phyloP scores from a whole-genome alignment of 2,797 vertebrate genomes.

The Phrynocephalus guinanensis region DNA sequence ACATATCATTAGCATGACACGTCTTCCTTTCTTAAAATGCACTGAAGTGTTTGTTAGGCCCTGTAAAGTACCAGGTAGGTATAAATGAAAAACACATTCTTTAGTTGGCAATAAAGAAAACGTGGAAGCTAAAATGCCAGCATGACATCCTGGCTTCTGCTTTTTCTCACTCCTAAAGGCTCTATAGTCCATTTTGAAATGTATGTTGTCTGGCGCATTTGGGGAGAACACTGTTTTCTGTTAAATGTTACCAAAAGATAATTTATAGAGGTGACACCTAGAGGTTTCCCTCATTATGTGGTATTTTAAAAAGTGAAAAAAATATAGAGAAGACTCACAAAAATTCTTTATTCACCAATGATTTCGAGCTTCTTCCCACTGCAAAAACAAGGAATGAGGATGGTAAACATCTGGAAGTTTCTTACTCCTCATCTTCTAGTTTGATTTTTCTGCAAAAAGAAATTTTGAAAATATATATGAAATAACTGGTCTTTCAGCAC shows the following conservation, averaged over 20 bases:
- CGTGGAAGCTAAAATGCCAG: slow-evolving; percentile 54
- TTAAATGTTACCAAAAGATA: neutral
- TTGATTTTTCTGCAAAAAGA: too few relatives aligned
- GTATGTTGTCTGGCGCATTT: neutral
- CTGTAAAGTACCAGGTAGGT: slow-evolving; percentile 57
- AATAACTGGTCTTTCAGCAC: too few relatives aligned
- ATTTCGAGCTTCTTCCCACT: too few relatives aligned
- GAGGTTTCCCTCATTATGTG: neutral
- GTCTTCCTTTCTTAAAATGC: slow-evolving; percentile 50
- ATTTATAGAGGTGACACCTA: slow-evolving; percentile 19
- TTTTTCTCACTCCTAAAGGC: slow-evolving; percentile 44
- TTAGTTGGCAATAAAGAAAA: slow-evolving; percentile 53
- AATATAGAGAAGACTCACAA: too few relatives aligned
- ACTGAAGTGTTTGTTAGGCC: slow-evolving; percentile 39
- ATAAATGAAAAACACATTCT: slow-evolving; percentile 57
- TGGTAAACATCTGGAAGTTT: too few relatives aligned
- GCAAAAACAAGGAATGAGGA: too few relatives aligned
- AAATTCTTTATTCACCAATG: too few relatives aligned
- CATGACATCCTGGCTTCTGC: slow-evolving; percentile 53
- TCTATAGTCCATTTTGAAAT: slow-evolving; percentile 33
- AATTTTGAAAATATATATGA: too few relatives aligned
- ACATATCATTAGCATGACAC: slow-evolving; percentile 73
- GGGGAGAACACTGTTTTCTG: neutral
- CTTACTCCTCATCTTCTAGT: too few relatives aligned
- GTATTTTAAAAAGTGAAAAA: neutral